phyloP scores from a whole-genome alignment of 2,797 vertebrate species.

The Brachyalestes nurse region DNA sequence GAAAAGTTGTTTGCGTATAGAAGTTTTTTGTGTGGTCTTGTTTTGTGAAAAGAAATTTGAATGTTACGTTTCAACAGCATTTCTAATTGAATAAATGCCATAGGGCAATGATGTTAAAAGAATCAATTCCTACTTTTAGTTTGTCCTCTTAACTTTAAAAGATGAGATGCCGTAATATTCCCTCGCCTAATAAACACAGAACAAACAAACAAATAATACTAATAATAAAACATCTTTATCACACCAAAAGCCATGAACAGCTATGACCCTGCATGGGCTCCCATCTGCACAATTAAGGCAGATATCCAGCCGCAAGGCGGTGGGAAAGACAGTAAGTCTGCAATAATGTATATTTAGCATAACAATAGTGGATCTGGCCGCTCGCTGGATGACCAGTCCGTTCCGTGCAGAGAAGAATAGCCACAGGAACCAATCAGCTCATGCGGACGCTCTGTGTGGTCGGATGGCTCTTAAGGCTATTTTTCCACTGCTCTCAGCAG shows the following conservation, averaged over 20 bases:
- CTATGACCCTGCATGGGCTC: constrained; percentile 14
- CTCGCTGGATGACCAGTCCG: constrained; percentile 37
- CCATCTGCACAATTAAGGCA: constrained; percentile 38
- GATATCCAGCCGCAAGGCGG: constrained; percentile 14
- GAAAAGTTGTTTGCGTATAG: too few species aligned
- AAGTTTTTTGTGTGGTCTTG: too few species aligned
- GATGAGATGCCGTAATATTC: too few species aligned
- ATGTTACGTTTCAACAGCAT: too few species aligned
- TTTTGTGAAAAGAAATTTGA: too few species aligned
- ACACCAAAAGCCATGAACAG: constrained; percentile 21
- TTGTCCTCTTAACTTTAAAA: too few species aligned
- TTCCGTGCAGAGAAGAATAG: constrained; percentile 35
- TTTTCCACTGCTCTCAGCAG: constrained; percentile 51
- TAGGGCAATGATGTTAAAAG: too few species aligned
- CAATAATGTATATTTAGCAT: constrained; percentile 56
- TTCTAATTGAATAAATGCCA: too few species aligned
- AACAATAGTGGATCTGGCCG: constrained; percentile 48
- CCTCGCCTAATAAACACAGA: not conserved
- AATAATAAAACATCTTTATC: not conserved
- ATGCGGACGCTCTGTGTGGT: constrained; percentile 27
- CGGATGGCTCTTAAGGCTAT: constrained; percentile 26
- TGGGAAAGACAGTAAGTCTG: constrained; percentile 38
- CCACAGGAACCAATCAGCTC: constrained; percentile 50
- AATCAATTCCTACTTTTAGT: too few species aligned
- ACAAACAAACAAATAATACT: not conserved